Evolutionary conservation across 2,113 vertebrate species (phyloP), one percentile per base, ranked within the genome.

Genomic region (Channa maculata): DNA sequence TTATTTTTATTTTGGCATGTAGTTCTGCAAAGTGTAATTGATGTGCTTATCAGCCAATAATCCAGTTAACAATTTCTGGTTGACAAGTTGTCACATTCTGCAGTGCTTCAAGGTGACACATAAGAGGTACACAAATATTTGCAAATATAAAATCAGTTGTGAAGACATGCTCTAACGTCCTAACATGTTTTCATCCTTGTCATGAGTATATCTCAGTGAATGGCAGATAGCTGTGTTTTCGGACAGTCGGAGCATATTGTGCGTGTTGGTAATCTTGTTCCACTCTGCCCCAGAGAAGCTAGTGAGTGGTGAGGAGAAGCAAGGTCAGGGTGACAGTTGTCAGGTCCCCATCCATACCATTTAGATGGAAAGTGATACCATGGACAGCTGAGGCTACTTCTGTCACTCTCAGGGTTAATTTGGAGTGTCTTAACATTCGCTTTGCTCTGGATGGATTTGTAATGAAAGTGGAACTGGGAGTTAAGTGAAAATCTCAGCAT

Each of bases 281-380:
- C 55, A 59, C 81, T 80, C 77, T 53, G 1, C 75, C 83, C 63
- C 69, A 57, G 67, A 71, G 60, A 82, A 76, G 77, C 49, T 14
- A 58, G 77, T 62, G 69, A 60, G 83, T 73, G 71, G 59, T 82
- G 45, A 15, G 64, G 83, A 59, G 77, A 75, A 63, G 83, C 88
- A 90, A 92, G 88, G 92, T 93, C 89, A 91, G 80, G 66, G 82
- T 85, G 88, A 90, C 92, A 94, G 93, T 94, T 94, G 93, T 88
- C 88, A 3, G 79, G 65, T 78, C 80, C 83, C 51, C 76, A 67
- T 81, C 82, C 86, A 84, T 87, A 86, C 82, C 89, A 84, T 90
- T 92, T 93, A 90, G 88, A 88, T 81, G 90, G 92, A 93, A 94
- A 92, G 91, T 92, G 90, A 93, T 92, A 92, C 89, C 74, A 51